These are phyloP conservation scores for Allophyes oxyacanthae DNA, from an alignment of 2,888 invertebrate genomes.

Conservation along the genomic window DNA sequence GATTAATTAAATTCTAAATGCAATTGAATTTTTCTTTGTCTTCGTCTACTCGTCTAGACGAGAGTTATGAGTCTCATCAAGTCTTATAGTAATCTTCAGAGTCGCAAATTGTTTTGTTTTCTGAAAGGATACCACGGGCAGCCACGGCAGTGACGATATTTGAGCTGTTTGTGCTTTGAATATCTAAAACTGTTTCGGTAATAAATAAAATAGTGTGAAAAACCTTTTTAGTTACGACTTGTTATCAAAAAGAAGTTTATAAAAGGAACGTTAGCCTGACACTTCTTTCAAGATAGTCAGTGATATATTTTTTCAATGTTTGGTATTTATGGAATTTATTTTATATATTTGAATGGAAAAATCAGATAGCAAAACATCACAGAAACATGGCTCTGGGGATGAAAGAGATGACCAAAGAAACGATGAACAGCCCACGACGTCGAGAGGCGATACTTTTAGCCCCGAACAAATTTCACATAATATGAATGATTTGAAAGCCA, in stretches of 20 bases:
- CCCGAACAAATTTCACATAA: slow-evolving; percentile 35
- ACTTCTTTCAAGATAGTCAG: slow-evolving; percentile 8
- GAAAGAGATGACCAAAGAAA: slow-evolving; percentile 11
- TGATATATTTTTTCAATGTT: slow-evolving; percentile 9
- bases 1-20: slow-evolving; percentile 70
- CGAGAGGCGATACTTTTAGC: slow-evolving; percentile 12
- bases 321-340: background rate
- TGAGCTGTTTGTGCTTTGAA: too few relatives aligned
- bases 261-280: slow-evolving; percentile 26
- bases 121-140: background rate
- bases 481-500: slow-evolving; percentile 58
- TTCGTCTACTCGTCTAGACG: slow-evolving; percentile 48
- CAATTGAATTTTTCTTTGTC: slow-evolving; percentile 57
- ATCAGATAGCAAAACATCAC: slow-evolving; percentile 9
- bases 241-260: slow-evolving; percentile 1
- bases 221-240: slow-evolving; percentile 14
- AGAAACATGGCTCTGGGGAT: slow-evolving; percentile 4
- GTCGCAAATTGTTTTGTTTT: slow-evolving; percentile 33
- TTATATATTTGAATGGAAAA: slow-evolving; percentile 31
- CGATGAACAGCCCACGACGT: slow-evolving; percentile 41
- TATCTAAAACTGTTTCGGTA: too few relatives aligned
- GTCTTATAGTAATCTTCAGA: slow-evolving; percentile 38
- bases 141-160: too few relatives aligned
- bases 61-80: slow-evolving; percentile 36
- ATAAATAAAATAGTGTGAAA: slow-evolving; percentile 9